Conservation (phyloP, 2,113 vertebrate species). For the Ophthalmolycus amberensis region DNA sequence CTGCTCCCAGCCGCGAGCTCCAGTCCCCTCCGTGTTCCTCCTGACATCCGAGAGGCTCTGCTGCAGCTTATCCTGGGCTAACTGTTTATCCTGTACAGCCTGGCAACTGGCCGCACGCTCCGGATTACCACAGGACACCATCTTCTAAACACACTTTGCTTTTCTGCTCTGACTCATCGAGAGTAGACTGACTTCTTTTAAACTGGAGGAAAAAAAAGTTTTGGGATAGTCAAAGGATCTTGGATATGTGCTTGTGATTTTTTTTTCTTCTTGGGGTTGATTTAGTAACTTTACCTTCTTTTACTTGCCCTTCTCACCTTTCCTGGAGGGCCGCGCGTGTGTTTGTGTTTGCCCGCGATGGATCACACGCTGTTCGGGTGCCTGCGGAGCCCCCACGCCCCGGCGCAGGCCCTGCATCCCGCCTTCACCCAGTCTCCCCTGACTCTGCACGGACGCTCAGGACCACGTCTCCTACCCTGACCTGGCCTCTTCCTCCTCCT, state of each 20-base stretch:
- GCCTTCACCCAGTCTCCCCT: slow-evolving; percentile 93
- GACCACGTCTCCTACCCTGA: slow-evolving; percentile 98
- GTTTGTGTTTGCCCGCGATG: slow-evolving; percentile 86
- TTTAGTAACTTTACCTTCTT: slow-evolving; percentile 45
- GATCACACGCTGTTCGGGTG: slow-evolving; percentile 99
- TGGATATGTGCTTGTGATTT: slow-evolving; percentile 70
- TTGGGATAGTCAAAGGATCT: slow-evolving; percentile 38
- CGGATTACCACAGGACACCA: slow-evolving; percentile 86
- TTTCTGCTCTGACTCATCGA: slow-evolving; percentile 55
- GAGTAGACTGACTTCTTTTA: slow-evolving; percentile 25
- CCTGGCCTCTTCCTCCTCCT: slow-evolving; percentile 86
- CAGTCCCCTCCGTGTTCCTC: slow-evolving; percentile 80
- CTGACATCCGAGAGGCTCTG: slow-evolving; percentile 89
- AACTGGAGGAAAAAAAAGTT: slow-evolving; percentile 66
- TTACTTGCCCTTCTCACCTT: slow-evolving; percentile 47
- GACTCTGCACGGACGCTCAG: slow-evolving; percentile 93
- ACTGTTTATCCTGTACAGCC: slow-evolving; percentile 85
- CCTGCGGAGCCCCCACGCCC: slow-evolving; percentile 95
- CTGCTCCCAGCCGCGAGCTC: slow-evolving; percentile 85
- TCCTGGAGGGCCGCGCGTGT: slow-evolving; percentile 75
- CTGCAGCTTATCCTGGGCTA: slow-evolving; percentile 84
- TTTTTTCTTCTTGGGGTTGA: slow-evolving; percentile 23
- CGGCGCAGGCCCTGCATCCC: slow-evolving; percentile 94
- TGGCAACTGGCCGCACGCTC: slow-evolving; percentile 85
- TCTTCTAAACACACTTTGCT: slow-evolving; percentile 55